Conservation (phyloP, 2,113 vertebrate species). For the Sardina pilchardus region DNA sequence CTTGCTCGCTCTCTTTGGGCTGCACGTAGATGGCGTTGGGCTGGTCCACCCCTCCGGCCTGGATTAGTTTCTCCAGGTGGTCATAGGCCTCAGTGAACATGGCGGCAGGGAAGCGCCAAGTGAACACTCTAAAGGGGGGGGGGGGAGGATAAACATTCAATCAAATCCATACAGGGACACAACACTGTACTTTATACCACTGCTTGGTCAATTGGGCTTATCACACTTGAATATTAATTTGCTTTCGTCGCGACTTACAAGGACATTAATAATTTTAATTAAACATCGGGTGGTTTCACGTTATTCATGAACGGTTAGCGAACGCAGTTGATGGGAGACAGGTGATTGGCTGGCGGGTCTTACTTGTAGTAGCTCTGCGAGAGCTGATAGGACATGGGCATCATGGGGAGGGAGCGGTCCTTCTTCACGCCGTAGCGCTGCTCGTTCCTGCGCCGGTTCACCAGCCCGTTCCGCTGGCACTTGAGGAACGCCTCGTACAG, state of each 20-base stretch:
- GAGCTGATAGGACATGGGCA: slow-evolving; percentile 96
- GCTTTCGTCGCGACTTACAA: no score
- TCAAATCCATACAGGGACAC: not conserved
- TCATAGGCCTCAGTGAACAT: slow-evolving; percentile 81
- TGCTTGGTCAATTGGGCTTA: no score
- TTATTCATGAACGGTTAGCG: no score
- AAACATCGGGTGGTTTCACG: no score
- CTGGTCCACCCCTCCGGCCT: slow-evolving; percentile 63
- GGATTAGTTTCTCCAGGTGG: slow-evolving; percentile 75
- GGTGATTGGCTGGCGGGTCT: not conserved
- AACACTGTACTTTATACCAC: no score
- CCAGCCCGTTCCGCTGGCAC: slow-evolving; percentile 80
- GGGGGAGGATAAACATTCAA: not conserved
- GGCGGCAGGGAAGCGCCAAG: slow-evolving; percentile 84
- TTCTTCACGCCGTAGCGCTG: slow-evolving; percentile 83
- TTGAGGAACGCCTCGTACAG: slow-evolving; percentile 83
- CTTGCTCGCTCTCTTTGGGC: slow-evolving; percentile 46
- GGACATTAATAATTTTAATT: no score
- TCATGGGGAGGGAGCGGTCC: slow-evolving; percentile 84
- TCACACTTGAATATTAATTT: no score
- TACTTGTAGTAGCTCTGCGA: slow-evolving; percentile 93
- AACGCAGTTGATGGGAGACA: no score
- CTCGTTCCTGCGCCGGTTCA: slow-evolving; percentile 87
- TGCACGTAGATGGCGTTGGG: slow-evolving; percentile 71
- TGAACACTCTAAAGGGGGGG: slow-evolving; percentile 77